Evolutionary conservation across 2,797 vertebrate genomes (phyloP), one percentile per base, ranked within the genome.

Genomic region (Notolepis coatsorum): DNA sequence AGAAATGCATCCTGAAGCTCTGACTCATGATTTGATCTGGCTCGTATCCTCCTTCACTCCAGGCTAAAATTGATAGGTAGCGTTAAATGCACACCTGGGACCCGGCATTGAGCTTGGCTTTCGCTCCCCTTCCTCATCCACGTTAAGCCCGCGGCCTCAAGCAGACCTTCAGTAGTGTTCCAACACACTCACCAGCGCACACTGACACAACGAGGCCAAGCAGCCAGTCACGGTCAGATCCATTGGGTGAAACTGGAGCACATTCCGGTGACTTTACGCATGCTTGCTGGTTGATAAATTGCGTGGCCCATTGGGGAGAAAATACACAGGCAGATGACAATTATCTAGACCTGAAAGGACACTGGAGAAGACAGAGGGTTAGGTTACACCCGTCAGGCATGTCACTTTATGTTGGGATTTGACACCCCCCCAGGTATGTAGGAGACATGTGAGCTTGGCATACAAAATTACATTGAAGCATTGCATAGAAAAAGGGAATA

Each of bases 41-140:
- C 74, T 77, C 83, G 66, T 72, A 63, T 79, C 81, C 52, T 74
- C 57, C 54, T 65, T 76, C 65, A 77, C 70, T 76, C 49, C 4
- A 0, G 68, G 67, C 64, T 7, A 0, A 58, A 80, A 80, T 74
- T 85, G 85, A 86, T 87, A 78, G 76, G 62, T 81, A 61, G 71
- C 2, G 23, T 75, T 84, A 81, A 79, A 67, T 73, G 62, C 68
- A 84, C 84, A 87, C 82, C 85, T 89, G 88, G 70, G 85, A 84
- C 80, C 79, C 30, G 1, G 62, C 27, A 31, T 43, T 18, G 50
- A 64, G 41, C 35, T 59, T 65, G 25, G 30, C 12, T 18, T 53
- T 62, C 27, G 7, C 37, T 25, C 42, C 25, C 70, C 28, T 62
- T 72, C 73, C 71, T 64, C 53, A 75, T 55, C 49, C 33, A 56